Evolutionary conservation across 2,888 invertebrate genomes (phyloP).

Genomic region (Anarsia innoxiella): DNA sequence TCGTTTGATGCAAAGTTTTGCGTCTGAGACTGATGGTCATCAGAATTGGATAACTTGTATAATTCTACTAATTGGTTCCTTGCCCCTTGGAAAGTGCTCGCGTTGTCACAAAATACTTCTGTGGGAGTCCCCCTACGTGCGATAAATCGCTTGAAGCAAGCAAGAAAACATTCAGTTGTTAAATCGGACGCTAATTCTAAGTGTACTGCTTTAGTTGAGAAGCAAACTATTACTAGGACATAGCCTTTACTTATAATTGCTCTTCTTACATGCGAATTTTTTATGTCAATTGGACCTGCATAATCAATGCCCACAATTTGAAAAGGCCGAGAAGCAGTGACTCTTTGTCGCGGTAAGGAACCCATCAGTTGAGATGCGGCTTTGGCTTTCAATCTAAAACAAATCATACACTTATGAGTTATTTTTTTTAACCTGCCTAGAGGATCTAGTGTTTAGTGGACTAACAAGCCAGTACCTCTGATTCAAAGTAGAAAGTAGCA

Average conservation of each 20-base stretch:
- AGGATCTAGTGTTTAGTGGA: too few species aligned
- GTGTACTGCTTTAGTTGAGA: conserved; percentile 9
- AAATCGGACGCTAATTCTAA: conserved; percentile 10
- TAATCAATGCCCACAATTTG: background rate
- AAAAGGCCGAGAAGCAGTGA: background rate
- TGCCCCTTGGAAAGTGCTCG: conserved; percentile 7
- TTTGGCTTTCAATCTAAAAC: conserved; percentile 8
- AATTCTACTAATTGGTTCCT: conserved; percentile 8
- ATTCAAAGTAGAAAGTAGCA: conserved; percentile 8
- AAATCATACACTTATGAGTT: conserved; percentile 8
- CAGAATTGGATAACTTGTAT: background rate
- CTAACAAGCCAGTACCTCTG: conserved; percentile 11
- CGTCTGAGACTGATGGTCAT: background rate
- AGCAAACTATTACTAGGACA: conserved; percentile 9
- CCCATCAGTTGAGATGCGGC: background rate
- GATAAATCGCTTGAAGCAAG: conserved; percentile 9
- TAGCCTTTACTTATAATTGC: conserved; percentile 1
- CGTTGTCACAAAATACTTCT: conserved; percentile 12
- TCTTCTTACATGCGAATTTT: conserved; percentile 1
- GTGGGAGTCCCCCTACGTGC: conserved; percentile 4
- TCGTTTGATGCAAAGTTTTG: background rate
- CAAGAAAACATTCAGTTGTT: conserved; percentile 8
- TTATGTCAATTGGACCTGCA: background rate
- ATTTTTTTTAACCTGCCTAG: conserved; percentile 8
- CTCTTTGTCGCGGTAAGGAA: background rate